These are phyloP conservation scores for Montipora cactus DNA, from an alignment of 64 coral and sea anemone species.

Conservation along the genomic window DNA sequence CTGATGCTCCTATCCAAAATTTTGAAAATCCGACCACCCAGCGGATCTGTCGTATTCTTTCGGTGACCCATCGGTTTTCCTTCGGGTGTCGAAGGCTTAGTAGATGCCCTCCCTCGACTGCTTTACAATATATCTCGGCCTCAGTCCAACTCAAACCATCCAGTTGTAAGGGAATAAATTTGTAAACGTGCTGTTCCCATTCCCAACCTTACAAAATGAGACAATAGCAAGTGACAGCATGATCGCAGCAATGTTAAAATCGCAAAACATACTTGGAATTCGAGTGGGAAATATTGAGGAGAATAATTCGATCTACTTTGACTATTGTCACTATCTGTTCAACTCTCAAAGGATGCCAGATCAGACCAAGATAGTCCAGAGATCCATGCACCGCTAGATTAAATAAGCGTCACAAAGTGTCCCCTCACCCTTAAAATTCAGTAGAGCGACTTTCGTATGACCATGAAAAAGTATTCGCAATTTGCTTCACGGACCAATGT, in stretches of 20 bases:
- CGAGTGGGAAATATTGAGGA: too few relatives aligned
- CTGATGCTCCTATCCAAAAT: constrained; percentile 79
- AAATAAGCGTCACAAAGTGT: neutral
- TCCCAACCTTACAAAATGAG: constrained; percentile 19
- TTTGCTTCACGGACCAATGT: too few relatives aligned
- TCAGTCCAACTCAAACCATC: constrained; percentile 73
- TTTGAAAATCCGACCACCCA: constrained; percentile 41
- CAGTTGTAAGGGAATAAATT: constrained; percentile 55
- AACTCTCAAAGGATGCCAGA: too few relatives aligned
- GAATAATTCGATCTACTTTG: too few relatives aligned
- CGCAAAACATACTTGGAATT: too few relatives aligned
- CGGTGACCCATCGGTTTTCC: constrained; percentile 54
- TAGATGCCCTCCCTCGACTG: constrained; percentile 53
- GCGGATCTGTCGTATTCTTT: constrained; percentile 54
- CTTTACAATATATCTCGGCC: constrained; percentile 75
- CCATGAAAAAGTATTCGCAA: too few relatives aligned
- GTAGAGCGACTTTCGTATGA: too few relatives aligned
- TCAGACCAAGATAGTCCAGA: too few relatives aligned
- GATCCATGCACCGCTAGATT: too few relatives aligned
- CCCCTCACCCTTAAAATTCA: too few relatives aligned
- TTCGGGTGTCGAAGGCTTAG: constrained; percentile 24
- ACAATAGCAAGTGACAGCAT: neutral
- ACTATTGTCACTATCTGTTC: too few relatives aligned
- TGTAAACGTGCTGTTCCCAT: constrained; percentile 64
- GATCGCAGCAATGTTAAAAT: too few relatives aligned